phyloP scores from a whole-genome alignment of 2,888 invertebrate species.

The Arrhopalites spinosus region DNA sequence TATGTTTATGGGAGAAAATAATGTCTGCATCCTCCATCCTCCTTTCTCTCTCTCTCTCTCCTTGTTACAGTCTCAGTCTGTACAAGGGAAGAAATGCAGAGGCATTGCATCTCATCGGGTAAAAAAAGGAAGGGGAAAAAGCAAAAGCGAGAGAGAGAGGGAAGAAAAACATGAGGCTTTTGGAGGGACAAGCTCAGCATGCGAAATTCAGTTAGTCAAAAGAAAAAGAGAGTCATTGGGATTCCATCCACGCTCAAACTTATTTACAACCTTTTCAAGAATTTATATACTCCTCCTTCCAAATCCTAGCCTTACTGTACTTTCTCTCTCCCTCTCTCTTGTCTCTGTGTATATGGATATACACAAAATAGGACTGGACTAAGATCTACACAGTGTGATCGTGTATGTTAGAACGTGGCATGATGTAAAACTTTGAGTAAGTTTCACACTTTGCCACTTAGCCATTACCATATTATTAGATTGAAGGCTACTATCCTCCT shows the following conservation, averaged over 20 bases:
- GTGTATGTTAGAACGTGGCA: not conserved
- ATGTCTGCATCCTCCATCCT: too few species aligned
- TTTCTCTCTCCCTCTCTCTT: not conserved
- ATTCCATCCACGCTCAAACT: slow-evolving; percentile 26
- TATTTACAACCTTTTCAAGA: slow-evolving; percentile 19
- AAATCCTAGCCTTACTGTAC: not conserved
- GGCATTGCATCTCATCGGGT: not conserved
- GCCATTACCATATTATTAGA: slow-evolving; percentile 1
- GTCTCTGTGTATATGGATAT: not conserved
- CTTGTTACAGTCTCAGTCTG: not conserved
- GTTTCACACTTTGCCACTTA: slow-evolving; percentile 1
- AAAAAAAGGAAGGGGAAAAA: not conserved
- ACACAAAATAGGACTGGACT: too few species aligned
- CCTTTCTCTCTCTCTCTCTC: not conserved
- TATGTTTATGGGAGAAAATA: slow-evolving; percentile 6
- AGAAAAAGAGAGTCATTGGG: slow-evolving; percentile 14
- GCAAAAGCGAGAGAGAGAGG: not conserved
- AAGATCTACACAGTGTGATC: not conserved
- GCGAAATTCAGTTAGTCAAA: slow-evolving; percentile 25
- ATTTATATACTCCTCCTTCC: slow-evolving; percentile 8
- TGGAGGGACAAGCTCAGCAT: slow-evolving; percentile 28
- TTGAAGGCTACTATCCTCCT: too few species aligned
- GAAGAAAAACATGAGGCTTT: slow-evolving; percentile 23
- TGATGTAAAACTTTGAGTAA: slow-evolving; percentile 5
- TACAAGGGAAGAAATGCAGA: too few species aligned